Evolutionary conservation across 2,888 invertebrate species (phyloP), one percentile per base, ranked within the genome.

Genomic region (Sturmia bella): DNA sequence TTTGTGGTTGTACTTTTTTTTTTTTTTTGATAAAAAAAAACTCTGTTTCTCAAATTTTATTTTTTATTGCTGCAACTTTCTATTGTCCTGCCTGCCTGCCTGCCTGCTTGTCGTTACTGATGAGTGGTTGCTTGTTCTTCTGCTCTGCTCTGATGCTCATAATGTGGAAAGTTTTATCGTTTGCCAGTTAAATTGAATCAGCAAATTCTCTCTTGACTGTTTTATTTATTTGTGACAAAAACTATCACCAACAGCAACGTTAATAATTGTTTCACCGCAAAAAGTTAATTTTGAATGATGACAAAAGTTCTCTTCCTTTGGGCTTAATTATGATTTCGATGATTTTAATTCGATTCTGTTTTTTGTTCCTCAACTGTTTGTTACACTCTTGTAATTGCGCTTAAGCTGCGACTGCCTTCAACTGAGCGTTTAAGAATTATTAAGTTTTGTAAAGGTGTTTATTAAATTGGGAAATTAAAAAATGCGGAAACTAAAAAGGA

Each of bases 141-240:
- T n/a, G 27, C 6, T 37, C 7, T 19, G 37, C 64, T 27, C 70
- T 57, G 32, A 32, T 32, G 32, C 32, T 7, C 32, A 32, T 32
- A 78, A 78, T 72, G 77, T 15, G 64, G 17, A 79, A 79, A 79
- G 72, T 79, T 79, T 66, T 73, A 79, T 66, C 72, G 72, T 64
- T 72, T 72, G 72, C 15, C 17, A 45, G 59, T 79, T 32, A 32
- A 79, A 79, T 79, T 79, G 78, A 79, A 79, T 79, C 72, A 79
- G 78, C 78, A 79, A 32, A 79, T 79, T 73, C 78, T 73, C 78
- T 54, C 73, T 66, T 79, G 66, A 73, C 78, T 72, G 59, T 73
- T 79, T 73, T 73, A 73, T 72, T 79, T 73, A 66, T 73, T 79
- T 45, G 72, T 66, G 66, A 59, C 66, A 66, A 79, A 32, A 70